These are phyloP conservation scores for Ivindomyrus marchei DNA, from an alignment of 2,113 vertebrate species.

Conservation along the genomic window DNA sequence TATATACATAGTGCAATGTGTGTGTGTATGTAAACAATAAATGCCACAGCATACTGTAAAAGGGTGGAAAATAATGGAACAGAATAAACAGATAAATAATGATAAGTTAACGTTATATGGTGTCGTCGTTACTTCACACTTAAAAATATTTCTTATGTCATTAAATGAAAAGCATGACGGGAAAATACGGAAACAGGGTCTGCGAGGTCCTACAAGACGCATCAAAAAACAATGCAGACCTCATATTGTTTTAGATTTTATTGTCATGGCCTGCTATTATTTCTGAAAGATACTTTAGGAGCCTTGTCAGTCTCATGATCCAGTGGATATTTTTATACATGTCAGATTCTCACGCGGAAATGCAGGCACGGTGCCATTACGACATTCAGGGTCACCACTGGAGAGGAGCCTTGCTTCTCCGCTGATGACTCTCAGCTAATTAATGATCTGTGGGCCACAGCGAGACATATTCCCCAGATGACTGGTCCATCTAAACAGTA, in stretches of 20 bases:
- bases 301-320: background rate
- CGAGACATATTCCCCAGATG: slow-evolving; percentile 5
- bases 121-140: background rate
- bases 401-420: background rate
- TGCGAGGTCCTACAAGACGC: background rate
- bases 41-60: background rate
- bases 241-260: background rate
- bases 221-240: background rate
- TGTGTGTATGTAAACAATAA: background rate
- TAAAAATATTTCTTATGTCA: background rate
- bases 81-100: background rate
- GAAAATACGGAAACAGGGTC: background rate
- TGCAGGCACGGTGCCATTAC: background rate
- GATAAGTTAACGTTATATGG: background rate
- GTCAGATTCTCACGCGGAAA: background rate
- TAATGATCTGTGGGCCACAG: background rate
- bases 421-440: background rate
- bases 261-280: background rate
- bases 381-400: background rate
- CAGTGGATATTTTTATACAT: background rate
- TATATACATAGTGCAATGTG: background rate
- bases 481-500: background rate
- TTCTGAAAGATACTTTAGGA: background rate
- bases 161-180: background rate
- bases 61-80: background rate